Evolutionary conservation across 2,113 vertebrate genomes (phyloP).

Genomic region (Pseudopipra pipra): DNA sequence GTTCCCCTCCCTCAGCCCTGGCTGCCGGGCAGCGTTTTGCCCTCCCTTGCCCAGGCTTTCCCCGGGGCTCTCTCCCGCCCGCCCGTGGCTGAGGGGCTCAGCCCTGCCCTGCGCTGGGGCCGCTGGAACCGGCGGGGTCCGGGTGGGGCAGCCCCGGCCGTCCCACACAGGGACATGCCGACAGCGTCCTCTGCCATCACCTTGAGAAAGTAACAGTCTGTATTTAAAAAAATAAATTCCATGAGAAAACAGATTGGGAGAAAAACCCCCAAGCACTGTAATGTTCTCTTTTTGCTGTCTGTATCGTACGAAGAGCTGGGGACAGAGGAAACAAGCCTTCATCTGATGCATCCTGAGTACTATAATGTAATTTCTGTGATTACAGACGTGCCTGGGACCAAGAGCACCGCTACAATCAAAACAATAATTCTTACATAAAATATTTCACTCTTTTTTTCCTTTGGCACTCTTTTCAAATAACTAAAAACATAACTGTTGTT

Average conservation of each 20-base stretch:
- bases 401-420: neutral
- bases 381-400: neutral
- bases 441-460: neutral
- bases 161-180: no score
- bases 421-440: neutral
- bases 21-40: neutral
- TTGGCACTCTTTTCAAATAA: neutral
- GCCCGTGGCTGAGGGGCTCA: neutral
- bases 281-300: neutral
- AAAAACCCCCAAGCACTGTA: neutral
- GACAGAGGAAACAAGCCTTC: neutral
- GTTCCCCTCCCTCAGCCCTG: neutral
- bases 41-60: neutral
- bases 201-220: neutral
- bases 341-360: neutral
- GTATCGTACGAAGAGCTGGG: no score
- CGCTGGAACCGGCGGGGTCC: neutral
- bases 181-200: accelerated
- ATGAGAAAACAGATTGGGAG: neutral
- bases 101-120: neutral
- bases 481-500: neutral
- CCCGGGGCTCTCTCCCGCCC: neutral
- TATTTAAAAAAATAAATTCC: neutral
- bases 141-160: neutral
- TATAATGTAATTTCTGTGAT: neutral